Evolutionary conservation across 2,113 vertebrate species (phyloP).

Genomic region (Ciconia maguari): DNA sequence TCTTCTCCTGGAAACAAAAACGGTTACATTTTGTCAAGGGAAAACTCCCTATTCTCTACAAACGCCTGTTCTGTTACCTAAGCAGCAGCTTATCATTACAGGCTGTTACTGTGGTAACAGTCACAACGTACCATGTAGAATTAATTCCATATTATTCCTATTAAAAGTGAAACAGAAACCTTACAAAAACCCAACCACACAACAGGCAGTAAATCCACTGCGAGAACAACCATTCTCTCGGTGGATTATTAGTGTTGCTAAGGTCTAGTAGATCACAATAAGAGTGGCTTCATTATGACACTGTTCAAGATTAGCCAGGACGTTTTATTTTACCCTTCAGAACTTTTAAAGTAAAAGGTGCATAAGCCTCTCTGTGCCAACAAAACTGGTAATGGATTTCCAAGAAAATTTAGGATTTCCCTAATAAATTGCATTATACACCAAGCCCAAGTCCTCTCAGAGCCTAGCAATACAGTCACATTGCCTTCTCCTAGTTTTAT

Average conservation of each 20-base stretch:
- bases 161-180: not conserved
- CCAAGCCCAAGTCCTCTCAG: not conserved
- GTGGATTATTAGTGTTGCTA: not conserved
- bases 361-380: not conserved
- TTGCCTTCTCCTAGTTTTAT: not conserved
- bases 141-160: not conserved
- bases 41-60: not conserved
- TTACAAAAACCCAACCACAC: not conserved
- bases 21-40: not conserved
- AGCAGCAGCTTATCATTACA: slow-evolving; percentile 21
- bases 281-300: not conserved
- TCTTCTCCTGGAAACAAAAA: slow-evolving; percentile 84
- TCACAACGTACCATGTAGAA: not conserved
- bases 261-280: not conserved
- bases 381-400: not conserved
- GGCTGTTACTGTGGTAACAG: slow-evolving; percentile 48
- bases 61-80: slow-evolving; percentile 14
- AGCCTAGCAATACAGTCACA: not conserved
- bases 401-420: not conserved
- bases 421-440: not conserved
- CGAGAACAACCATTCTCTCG: not conserved
- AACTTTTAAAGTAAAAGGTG: not conserved
- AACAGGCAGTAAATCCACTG: not conserved
- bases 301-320: not conserved
- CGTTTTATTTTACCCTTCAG: not conserved